Evolutionary conservation across 2,797 vertebrate genomes (phyloP).

Genomic region (Onychomys leucogaster): DNA sequence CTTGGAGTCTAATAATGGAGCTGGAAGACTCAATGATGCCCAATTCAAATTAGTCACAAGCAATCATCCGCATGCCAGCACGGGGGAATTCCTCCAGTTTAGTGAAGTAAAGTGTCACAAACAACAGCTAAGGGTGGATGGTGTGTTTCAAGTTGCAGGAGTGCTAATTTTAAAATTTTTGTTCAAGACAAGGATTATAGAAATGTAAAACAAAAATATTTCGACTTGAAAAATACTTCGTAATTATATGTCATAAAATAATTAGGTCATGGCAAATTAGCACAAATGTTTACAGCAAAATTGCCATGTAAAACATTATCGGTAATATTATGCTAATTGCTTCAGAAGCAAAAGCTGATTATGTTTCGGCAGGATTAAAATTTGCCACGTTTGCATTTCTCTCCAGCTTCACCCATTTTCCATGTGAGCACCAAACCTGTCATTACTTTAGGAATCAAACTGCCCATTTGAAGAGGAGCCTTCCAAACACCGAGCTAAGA

Average conservation of each 20-base stretch:
- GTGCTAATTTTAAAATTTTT: constrained; percentile 74
- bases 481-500: not conserved
- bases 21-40: constrained; percentile 46
- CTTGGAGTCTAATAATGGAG: constrained; percentile 31
- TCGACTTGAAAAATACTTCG: constrained; percentile 89
- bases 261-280: constrained; percentile 91
- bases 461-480: not conserved
- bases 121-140: constrained; percentile 77
- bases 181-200: constrained; percentile 85
- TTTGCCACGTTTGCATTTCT: constrained; percentile 87
- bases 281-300: constrained; percentile 92
- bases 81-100: constrained; percentile 69
- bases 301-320: constrained; percentile 91
- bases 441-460: not conserved
- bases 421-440: not conserved
- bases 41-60: constrained; percentile 70
- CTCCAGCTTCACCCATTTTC: constrained; percentile 74
- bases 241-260: constrained; percentile 92
- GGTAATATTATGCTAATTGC: constrained; percentile 92
- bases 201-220: constrained; percentile 87
- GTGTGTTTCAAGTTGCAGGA: constrained; percentile 73
- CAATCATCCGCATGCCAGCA: not conserved
- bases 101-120: constrained; percentile 75
- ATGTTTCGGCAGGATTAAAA: constrained; percentile 88
- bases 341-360: constrained; percentile 91